Conservation (phyloP, 2,113 vertebrate species). For the Istiophorus platypterus region DNA sequence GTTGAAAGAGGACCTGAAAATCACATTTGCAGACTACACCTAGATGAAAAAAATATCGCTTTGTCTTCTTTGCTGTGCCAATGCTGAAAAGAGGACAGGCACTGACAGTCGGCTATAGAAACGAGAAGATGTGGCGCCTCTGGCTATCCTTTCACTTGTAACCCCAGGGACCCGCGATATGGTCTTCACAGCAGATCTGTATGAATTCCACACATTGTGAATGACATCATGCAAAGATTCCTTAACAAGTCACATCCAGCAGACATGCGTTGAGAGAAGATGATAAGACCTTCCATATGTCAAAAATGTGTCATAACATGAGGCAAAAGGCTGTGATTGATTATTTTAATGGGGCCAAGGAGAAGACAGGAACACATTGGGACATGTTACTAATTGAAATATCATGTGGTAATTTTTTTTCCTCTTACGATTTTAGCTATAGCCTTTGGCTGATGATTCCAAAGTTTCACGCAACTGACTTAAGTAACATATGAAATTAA, state of each 20-base stretch:
- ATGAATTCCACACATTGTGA: conserved; percentile 68
- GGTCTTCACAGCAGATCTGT: conserved; percentile 56
- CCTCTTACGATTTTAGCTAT: conserved; percentile 29
- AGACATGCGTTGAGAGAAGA: conserved; percentile 22
- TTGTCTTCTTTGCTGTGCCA: conserved; percentile 21
- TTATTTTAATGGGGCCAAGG: conserved; percentile 48
- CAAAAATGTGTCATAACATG: conserved; percentile 44
- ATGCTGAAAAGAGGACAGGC: conserved; percentile 22
- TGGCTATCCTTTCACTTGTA: conserved; percentile 34
- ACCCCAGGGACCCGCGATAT: conserved; percentile 42
- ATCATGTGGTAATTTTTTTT: conserved; percentile 50
- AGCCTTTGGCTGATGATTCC: background rate
- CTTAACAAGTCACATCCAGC: conserved; percentile 78
- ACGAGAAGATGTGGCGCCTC: background rate
- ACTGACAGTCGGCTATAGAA: conserved; percentile 28
- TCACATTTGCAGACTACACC: conserved; percentile 33
- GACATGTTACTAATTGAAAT: conserved; percentile 57
- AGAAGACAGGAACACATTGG: conserved; percentile 54
- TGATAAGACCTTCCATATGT: conserved; percentile 46
- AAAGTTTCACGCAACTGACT: conserved; percentile 22
- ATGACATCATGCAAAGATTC: conserved; percentile 81
- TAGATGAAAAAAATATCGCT: conserved; percentile 49
- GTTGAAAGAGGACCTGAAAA: conserved; percentile 57
- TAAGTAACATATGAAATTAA: conserved; percentile 41
- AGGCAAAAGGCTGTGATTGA: conserved; percentile 53